phyloP scores from a whole-genome alignment of 2,797 vertebrate species.

The Momotus momota region DNA sequence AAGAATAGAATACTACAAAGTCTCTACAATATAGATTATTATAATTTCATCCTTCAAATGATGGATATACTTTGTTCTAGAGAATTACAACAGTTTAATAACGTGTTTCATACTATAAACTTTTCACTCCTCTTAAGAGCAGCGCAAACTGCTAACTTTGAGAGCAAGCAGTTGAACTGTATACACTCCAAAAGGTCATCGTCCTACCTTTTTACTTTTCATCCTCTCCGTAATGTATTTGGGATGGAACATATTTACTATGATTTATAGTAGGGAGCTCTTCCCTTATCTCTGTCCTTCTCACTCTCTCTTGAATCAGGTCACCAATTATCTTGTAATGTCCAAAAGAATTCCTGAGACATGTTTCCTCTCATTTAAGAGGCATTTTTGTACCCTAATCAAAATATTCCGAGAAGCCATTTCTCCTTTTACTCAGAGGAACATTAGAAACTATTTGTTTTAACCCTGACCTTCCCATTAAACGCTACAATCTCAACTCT shows the following conservation, averaged over 20 bases:
- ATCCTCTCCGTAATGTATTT: background rate
- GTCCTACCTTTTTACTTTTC: background rate
- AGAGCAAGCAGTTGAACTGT: background rate
- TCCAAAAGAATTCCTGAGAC: conserved; percentile 2
- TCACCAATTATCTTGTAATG: background rate
- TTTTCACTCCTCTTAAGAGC: background rate
- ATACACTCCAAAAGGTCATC: background rate
- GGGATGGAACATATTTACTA: background rate
- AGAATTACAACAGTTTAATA: background rate
- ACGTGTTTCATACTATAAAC: background rate
- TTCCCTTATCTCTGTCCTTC: background rate
- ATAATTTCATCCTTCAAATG: background rate
- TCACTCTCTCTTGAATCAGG: background rate
- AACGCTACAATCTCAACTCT: conserved; percentile 54
- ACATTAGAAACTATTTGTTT: conserved; percentile 58
- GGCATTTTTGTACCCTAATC: background rate
- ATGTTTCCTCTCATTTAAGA: background rate
- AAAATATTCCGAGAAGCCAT: conserved; percentile 4
- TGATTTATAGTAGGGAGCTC: background rate
- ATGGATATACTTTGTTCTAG: background rate
- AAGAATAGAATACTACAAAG: background rate
- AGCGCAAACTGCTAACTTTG: background rate
- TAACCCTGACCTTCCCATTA: conserved; percentile 71
- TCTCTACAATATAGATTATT: background rate
- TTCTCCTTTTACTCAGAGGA: conserved; percentile 31